Conservation (phyloP, 2,888 invertebrate genomes). For the Dynastes tityus region DNA sequence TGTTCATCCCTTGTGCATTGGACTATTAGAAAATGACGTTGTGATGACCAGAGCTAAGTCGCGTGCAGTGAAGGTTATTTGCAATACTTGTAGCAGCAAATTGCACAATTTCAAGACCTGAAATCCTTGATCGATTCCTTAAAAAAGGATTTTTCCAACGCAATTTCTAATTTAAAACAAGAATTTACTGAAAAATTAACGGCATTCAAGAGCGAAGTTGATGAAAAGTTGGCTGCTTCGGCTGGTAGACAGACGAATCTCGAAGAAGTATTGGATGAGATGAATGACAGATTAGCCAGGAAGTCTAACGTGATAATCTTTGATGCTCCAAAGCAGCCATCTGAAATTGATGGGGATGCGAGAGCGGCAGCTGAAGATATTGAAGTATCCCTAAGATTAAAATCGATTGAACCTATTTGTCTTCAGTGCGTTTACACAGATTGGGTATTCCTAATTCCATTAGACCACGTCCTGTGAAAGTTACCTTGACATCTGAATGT, state of each 20-base stretch:
- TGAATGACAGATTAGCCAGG: not conserved
- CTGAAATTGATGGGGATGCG: not conserved
- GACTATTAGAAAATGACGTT: not conserved
- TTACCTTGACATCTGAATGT: not conserved
- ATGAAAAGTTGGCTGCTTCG: not conserved
- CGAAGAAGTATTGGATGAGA: not conserved
- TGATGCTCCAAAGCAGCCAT: not conserved
- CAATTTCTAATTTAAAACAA: not conserved
- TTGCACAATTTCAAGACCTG: not conserved
- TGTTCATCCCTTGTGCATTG: not conserved
- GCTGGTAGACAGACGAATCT: not conserved
- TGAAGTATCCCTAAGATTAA: not conserved
- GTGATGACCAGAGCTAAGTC: conserved; percentile 11
- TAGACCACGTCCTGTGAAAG: conserved; percentile 13
- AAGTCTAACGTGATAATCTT: not conserved
- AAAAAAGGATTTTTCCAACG: not conserved
- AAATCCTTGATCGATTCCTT: not conserved
- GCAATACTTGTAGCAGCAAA: not conserved
- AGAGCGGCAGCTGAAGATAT: not conserved
- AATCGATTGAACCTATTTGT: not conserved
- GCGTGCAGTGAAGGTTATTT: not conserved
- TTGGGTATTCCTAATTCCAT: not conserved
- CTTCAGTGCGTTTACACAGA: not conserved
- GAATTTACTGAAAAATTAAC: not conserved
- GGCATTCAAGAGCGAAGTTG: not conserved